Evolutionary conservation across 2,888 invertebrate genomes (phyloP), one percentile per base, ranked within the genome.

Genomic region (Trissolcus japonicus): DNA sequence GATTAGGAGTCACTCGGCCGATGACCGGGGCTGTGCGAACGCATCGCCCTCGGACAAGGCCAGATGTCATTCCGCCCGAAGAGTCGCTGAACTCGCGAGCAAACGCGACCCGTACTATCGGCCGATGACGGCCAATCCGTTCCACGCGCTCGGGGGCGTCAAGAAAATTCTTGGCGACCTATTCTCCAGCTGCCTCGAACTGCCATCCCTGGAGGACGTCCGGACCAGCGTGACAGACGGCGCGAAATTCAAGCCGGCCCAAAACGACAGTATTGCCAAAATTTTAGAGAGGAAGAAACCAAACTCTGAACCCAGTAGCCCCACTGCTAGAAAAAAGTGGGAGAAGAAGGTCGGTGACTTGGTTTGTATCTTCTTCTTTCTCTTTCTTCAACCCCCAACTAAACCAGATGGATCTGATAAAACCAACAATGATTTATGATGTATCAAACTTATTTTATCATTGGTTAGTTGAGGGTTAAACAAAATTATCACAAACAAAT

Each of bases 71-170:
- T 92, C 93, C 69, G 90, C 93, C 79, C 89, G 91, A 68, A 88
- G 91, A 59, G 93, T 96, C 7, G 96, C 95, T 60, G 95, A 95
- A 89, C 94, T 95, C 76, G 97, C 97, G 94, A 94, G 96, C 87
- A 92, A 94, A 81, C 93, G 95, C 82, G 96, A 96, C 90, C 92
- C 94, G 65, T 94, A 95, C 89, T 95, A 96, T 87, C 94, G 93
- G 84, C 95, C 93, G 2, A 91, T 92, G 82, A 91, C 91, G 50
- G 87, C 87, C 11, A 95, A 95, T 89, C 94, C 95, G 0, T 95
- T 95, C 86, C 92, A 94, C 71, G 91, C 94, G 7, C 91, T 96
- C 57, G 93, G 94, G 79, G 95, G 95, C 80, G 95, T 95, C 65
- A 94, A 94, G 89, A 91, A 91, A 79, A 94, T 96, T 78, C 91